Conservation (phyloP, 2,888 invertebrate species). For the Volucella inflata region DNA sequence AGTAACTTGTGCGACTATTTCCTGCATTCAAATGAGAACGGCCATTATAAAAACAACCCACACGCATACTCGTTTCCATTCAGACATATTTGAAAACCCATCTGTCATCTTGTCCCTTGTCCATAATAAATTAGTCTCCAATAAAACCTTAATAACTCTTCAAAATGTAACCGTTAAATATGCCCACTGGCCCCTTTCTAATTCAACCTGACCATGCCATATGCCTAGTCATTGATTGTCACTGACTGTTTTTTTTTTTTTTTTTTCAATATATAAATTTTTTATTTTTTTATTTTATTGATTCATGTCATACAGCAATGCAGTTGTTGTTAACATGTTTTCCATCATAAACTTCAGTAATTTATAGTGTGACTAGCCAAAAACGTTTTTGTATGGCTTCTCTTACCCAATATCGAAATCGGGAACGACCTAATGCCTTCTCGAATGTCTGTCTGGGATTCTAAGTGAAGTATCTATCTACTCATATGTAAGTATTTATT, state of each 20-base stretch:
- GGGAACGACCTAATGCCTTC: neutral
- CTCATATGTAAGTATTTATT: slow-evolving; percentile 5
- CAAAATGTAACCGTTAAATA: slow-evolving; percentile 57
- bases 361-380: slow-evolving; percentile 35
- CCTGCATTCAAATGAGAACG: too few relatives aligned
- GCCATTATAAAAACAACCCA: too few relatives aligned
- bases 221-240: neutral
- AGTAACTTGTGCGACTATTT: too few relatives aligned
- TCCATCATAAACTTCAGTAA: slow-evolving; percentile 47
- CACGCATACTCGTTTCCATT: too few relatives aligned
- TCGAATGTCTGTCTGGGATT: slow-evolving; percentile 1
- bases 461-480: neutral
- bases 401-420: neutral
- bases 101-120: slow-evolving; percentile 38
- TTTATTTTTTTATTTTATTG: slow-evolving; percentile 11
- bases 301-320: slow-evolving; percentile 31
- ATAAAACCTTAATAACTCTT: slow-evolving; percentile 48
- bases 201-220: slow-evolving; percentile 6
- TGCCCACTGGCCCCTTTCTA: slow-evolving; percentile 1
- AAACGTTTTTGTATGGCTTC: neutral
- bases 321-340: slow-evolving; percentile 41
- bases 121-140: slow-evolving; percentile 49
- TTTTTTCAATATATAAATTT: neutral
- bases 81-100: neutral
- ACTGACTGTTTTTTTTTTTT: too few relatives aligned